phyloP scores from a whole-genome alignment of 2,888 invertebrate species.

The Gasteruption jaculator region DNA sequence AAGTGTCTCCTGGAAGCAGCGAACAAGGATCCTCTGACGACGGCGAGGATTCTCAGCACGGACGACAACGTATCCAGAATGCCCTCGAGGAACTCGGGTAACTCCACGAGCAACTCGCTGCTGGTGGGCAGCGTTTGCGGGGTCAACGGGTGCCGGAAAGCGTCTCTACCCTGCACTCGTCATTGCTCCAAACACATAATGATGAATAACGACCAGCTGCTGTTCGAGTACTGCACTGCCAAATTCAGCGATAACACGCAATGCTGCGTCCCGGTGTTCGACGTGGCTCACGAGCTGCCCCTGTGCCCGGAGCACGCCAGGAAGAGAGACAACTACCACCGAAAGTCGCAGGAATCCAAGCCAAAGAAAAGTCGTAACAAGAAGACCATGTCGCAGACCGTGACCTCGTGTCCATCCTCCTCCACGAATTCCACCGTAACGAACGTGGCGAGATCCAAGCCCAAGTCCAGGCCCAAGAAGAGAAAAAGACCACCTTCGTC shows the following conservation, averaged over 20 bases:
- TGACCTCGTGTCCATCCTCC: constrained; percentile 48
- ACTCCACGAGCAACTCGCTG: constrained; percentile 34
- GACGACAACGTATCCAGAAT: constrained; percentile 16
- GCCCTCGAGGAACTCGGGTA: constrained; percentile 27
- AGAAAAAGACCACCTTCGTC: constrained; percentile 42
- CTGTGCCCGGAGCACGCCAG: constrained; percentile 82
- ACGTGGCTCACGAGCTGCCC: constrained; percentile 75
- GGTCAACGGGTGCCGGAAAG: constrained; percentile 47
- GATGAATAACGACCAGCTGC: constrained; percentile 76
- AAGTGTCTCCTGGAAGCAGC: constrained; percentile 35
- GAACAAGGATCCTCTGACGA: constrained; percentile 38
- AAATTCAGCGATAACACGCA: constrained; percentile 75
- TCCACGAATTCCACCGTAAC: too few relatives aligned
- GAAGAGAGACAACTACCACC: constrained; percentile 79
- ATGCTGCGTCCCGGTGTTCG: constrained; percentile 75
- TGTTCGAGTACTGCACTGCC: constrained; percentile 77
- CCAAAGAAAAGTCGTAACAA: constrained; percentile 68
- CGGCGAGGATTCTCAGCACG: constrained; percentile 30
- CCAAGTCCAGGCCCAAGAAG: constrained; percentile 47
- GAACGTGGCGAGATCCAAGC: constrained; percentile 54
- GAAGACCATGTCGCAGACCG: constrained; percentile 58
- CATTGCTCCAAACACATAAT: constrained; percentile 84
- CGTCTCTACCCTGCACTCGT: constrained; percentile 71
- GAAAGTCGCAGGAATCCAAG: constrained; percentile 70
- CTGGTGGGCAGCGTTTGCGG: constrained; percentile 43